phyloP scores from a whole-genome alignment of 2,888 invertebrate genomes.

The Saturnia pavonia region DNA sequence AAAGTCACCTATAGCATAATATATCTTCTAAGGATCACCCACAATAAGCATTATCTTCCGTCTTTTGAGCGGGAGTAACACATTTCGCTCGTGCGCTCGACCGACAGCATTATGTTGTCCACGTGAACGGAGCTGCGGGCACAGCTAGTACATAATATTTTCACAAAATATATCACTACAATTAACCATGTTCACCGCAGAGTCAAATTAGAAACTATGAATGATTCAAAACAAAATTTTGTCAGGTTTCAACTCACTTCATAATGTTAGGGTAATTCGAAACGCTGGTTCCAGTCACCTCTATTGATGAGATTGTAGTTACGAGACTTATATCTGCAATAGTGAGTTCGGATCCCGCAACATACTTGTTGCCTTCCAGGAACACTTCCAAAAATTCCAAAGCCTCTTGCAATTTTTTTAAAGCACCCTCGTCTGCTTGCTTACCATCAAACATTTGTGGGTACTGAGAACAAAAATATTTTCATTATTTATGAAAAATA shows the following conservation, averaged over 20 bases:
- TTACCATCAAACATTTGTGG: constrained; percentile 53
- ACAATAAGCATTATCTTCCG: too few relatives aligned
- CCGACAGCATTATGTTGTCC: too few relatives aligned
- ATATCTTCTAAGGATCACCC: too few relatives aligned
- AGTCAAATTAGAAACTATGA: too few relatives aligned
- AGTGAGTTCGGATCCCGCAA: not conserved
- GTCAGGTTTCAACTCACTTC: not conserved
- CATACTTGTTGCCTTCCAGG: not conserved
- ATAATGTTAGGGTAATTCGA: not conserved
- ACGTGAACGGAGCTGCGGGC: too few relatives aligned
- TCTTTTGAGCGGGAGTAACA: too few relatives aligned
- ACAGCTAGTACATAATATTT: too few relatives aligned
- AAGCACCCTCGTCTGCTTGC: not conserved
- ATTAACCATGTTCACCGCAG: too few relatives aligned
- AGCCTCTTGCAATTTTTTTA: not conserved
- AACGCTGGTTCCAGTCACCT: not conserved
- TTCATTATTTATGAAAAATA: not conserved
- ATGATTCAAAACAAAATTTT: not conserved
- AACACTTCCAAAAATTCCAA: not conserved
- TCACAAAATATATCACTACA: too few relatives aligned
- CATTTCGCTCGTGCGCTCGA: too few relatives aligned
- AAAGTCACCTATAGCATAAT: too few relatives aligned
- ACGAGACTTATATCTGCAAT: not conserved
- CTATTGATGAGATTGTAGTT: constrained; percentile 21
- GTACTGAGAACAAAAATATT: constrained; percentile 41